Base-by-base conservation (phyloP, 2,113 vertebrate genomes). In the Progne subis region DNA sequence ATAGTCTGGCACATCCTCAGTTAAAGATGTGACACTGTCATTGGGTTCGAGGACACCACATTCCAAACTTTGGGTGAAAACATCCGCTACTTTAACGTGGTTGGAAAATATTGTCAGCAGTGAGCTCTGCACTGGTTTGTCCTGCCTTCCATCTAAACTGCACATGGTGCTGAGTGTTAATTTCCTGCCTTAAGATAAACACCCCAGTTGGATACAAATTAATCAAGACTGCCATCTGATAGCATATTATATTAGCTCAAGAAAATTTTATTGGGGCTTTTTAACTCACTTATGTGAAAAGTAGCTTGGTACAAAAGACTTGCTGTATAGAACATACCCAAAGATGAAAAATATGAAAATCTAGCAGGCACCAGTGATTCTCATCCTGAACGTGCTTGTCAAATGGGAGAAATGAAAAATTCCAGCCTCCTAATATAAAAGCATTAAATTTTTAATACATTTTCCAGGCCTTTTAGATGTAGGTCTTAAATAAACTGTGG, bases 181-280 rank as follows among this genome's bases (percentile, higher is more conserved):
- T 95, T 97, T 97, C 96, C 97, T 97, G 96, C 16, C 37, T 85
- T 61, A 78, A 82, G 81, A 87, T 92, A 96, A 97, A 96, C 94
- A 97, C 21, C 49, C 13, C 49, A 72, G 31, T 26, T 91, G 55
- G 69, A 68, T 86, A 59, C 44, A 76, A 90, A 19, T 91, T 91
- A 69, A 88, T 89, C 67, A 86, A 90, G 18, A 32, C 23, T 53
- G 2, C 44, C 74, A 57, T 44, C 74, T 91, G 55, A 69, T 53
- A 77, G 53, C 10, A 44, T 67, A 9, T 19, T 67, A 9, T 19
- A 56, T 68, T 56, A 47, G 28, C 24, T 79, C 39, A 88, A 72
- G 44, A 47, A 52, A 26, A 34, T 52, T 78, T 82, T 43, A 5
- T 21, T 43, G 17, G 19, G 3, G 3, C 10, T 31, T 70, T 63